A percentile compares a stretch with the other conserved stretches of the same genome.
These are phyloP conservation scores for Acanthiza pusilla DNA, from an alignment of 2,797 vertebrate species.

Conservation along the genomic window DNA sequence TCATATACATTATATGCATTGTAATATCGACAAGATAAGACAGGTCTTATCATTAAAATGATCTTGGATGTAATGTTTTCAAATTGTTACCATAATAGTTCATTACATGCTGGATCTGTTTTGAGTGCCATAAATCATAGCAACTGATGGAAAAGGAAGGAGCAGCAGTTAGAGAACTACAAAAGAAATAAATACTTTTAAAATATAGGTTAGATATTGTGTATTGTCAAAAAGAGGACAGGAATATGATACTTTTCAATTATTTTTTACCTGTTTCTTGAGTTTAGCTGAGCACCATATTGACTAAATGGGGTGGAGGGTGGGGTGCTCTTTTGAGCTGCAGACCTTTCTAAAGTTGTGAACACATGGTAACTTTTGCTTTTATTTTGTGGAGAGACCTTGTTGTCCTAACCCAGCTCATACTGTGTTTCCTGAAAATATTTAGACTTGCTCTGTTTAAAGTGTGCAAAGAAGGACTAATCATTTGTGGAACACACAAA, in stretches of 20 bases:
- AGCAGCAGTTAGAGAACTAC: not conserved
- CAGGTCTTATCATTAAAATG: slow-evolving; percentile 1
- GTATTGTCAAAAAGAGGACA: not conserved
- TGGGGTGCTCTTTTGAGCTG: not conserved
- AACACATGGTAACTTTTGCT: not conserved
- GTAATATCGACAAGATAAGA: slow-evolving; percentile 19
- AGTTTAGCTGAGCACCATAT: not conserved
- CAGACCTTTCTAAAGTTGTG: not conserved
- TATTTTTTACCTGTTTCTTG: not conserved
- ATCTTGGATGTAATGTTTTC: slow-evolving; percentile 18
- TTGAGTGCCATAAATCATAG: not conserved
- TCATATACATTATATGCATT: not conserved
- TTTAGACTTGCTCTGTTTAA: not conserved
- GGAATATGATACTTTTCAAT: not conserved
- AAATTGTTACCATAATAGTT: slow-evolving; percentile 6
- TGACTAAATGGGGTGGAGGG: not conserved
- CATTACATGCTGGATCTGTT: not conserved
- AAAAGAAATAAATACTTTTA: not conserved
- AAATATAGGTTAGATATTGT: not conserved
- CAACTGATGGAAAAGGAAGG: not conserved
- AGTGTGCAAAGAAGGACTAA: not conserved
- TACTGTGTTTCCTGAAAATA: not conserved
- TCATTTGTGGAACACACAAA: not conserved
- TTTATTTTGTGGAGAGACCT: not conserved
- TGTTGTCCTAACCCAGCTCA: not conserved